phyloP scores from a whole-genome alignment of 2,113 vertebrate species.

The Hyperoodon ampullatus region DNA sequence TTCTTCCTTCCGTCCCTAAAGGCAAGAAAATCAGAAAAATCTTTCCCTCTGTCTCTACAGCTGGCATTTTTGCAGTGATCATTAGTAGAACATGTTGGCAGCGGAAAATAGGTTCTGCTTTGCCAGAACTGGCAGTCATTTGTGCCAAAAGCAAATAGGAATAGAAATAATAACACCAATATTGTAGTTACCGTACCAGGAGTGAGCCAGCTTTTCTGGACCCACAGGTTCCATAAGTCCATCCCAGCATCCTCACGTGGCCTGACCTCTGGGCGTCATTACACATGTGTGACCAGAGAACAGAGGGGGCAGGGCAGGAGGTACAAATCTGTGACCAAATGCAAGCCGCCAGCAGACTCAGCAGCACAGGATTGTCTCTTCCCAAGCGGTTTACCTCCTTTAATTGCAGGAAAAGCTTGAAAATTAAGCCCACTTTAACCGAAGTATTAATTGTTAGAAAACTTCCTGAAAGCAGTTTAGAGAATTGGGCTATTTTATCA shows the following conservation, averaged over 20 bases:
- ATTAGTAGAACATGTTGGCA: slow-evolving; percentile 61
- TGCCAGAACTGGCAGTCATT: slow-evolving; percentile 51
- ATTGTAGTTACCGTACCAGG: neutral
- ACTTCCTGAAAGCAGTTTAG: slow-evolving; percentile 12
- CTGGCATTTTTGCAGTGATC: slow-evolving; percentile 58
- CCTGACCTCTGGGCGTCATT: neutral
- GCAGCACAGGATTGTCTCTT: neutral
- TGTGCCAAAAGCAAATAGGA: slow-evolving; percentile 60
- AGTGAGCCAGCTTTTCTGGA: neutral
- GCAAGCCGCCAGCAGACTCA: neutral
- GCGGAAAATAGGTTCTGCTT: slow-evolving; percentile 33
- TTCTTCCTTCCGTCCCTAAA: slow-evolving; percentile 43
- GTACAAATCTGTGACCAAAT: neutral
- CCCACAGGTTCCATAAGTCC: neutral
- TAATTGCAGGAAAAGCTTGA: slow-evolving; percentile 20
- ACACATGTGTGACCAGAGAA: too few species aligned
- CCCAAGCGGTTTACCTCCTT: neutral
- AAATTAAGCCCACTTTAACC: neutral
- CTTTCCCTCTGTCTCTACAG: slow-evolving; percentile 1
- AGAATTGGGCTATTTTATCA: neutral
- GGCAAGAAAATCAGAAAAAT: slow-evolving; percentile 5
- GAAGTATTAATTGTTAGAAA: slow-evolving; percentile 15
- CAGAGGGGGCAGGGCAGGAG: neutral
- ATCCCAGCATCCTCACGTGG: neutral
- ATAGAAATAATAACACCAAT: slow-evolving; percentile 48